These are phyloP conservation scores for Tetragnatha montana DNA, from an alignment of 2,888 invertebrate species.

Conservation along the genomic window DNA sequence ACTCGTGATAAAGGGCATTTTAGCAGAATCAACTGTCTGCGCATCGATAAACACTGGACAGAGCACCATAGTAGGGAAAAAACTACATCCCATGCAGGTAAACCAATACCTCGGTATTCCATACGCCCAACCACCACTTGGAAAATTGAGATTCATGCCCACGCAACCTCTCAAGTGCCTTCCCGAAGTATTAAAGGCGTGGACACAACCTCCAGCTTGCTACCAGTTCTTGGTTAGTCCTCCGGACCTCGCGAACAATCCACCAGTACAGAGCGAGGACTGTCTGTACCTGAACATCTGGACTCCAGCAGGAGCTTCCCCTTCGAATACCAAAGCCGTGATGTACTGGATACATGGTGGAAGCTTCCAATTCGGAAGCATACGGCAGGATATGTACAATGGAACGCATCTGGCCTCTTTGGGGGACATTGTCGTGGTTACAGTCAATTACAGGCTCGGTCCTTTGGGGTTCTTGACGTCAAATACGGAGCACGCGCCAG, in stretches of 20 bases:
- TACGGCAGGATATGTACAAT: not conserved
- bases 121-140: slow-evolving; percentile 40
- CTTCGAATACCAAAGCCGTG: slow-evolving; percentile 21
- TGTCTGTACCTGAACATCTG: slow-evolving; percentile 65
- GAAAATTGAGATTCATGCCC: slow-evolving; percentile 28
- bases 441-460: slow-evolving; percentile 53
- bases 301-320: not conserved
- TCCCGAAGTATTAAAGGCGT: not conserved
- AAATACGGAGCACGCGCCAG: slow-evolving; percentile 25
- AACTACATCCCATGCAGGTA: not conserved
- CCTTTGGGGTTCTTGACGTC: slow-evolving; percentile 43
- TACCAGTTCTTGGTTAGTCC: slow-evolving; percentile 29
- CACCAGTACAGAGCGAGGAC: slow-evolving; percentile 49
- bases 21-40: no score
- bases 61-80: no score
- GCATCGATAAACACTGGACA: no score
- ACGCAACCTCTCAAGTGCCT: not conserved
- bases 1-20: no score
- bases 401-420: slow-evolving; percentile 21
- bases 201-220: slow-evolving; percentile 23
- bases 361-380: slow-evolving; percentile 19
- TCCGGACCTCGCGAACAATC: not conserved
- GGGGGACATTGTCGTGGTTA: slow-evolving; percentile 54
- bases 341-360: slow-evolving; percentile 60
- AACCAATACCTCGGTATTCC: slow-evolving; percentile 45